Conservation (phyloP, 2,113 vertebrate genomes). For the Ctenodactylus gundi region DNA sequence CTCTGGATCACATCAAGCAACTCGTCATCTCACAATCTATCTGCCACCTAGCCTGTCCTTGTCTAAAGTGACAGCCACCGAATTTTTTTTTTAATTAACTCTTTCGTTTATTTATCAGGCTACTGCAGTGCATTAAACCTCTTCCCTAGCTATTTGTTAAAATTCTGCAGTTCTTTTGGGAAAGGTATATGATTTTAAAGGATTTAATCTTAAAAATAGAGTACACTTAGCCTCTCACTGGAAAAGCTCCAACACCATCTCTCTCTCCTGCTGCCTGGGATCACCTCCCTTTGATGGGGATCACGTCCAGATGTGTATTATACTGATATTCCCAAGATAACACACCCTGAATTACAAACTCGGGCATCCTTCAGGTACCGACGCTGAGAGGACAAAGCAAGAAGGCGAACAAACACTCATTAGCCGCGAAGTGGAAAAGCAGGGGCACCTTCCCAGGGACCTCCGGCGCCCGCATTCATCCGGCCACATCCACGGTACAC, state of each 20-base stretch:
- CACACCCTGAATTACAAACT: constrained; percentile 80
- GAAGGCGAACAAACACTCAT: constrained; percentile 77
- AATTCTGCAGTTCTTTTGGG: constrained; percentile 11
- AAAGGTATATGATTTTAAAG: constrained; percentile 39
- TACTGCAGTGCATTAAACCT: background rate
- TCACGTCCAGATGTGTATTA: constrained; percentile 68
- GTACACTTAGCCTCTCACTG: background rate
- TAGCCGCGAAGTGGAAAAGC: constrained; percentile 70
- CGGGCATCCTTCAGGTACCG: constrained; percentile 73
- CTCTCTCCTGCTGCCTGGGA: constrained; percentile 42
- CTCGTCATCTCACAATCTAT: background rate
- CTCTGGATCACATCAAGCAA: constrained; percentile 15
- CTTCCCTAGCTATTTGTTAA: constrained; percentile 47
- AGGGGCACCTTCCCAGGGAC: constrained; percentile 49
- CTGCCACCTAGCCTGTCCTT: background rate
- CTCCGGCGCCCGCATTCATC: constrained; percentile 34
- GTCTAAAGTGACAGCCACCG: constrained; percentile 9
- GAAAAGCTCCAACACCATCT: constrained; percentile 16
- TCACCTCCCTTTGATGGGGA: constrained; percentile 59
- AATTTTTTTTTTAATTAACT: background rate
- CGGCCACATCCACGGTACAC: background rate
- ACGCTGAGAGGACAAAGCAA: constrained; percentile 72
- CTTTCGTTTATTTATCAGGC: constrained; percentile 39
- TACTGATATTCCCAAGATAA: constrained; percentile 72
- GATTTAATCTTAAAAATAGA: constrained; percentile 55